Percentiles rank a stretch among this genome's conserved stretches.
Conservation (phyloP, 2,888 invertebrate genomes). For the Brenthis hecate region DNA sequence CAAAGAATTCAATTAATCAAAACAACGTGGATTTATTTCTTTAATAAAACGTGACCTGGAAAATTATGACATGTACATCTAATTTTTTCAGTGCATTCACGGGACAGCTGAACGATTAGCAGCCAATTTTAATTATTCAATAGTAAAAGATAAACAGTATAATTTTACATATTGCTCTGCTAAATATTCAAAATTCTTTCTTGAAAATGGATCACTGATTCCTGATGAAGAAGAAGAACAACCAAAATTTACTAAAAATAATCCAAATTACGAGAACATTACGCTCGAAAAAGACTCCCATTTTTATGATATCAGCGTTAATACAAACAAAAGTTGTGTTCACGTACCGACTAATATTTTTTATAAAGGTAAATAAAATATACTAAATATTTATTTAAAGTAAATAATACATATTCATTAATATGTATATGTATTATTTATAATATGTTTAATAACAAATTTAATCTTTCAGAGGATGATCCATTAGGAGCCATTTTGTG, state of each 20-base stretch:
- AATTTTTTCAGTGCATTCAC: slow-evolving; percentile 86
- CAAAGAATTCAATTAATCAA: too few species aligned
- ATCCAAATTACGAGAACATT: slow-evolving; percentile 78
- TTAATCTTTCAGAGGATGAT: slow-evolving; percentile 60
- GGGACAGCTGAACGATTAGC: slow-evolving; percentile 87
- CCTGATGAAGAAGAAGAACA: slow-evolving; percentile 34
- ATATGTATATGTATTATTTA: background rate
- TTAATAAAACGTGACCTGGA: background rate
- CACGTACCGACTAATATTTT: slow-evolving; percentile 97
- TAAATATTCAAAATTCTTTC: slow-evolving; percentile 85
- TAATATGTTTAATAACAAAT: background rate
- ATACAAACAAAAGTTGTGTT: slow-evolving; percentile 91
- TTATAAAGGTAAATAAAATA: slow-evolving; percentile 84
- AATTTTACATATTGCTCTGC: slow-evolving; percentile 88
- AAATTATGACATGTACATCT: background rate
- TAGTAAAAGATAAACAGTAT: slow-evolving; percentile 63
- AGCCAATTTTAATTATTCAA: slow-evolving; percentile 79
- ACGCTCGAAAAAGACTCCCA: slow-evolving; percentile 87
- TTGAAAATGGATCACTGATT: slow-evolving; percentile 50
- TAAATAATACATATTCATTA: background rate
- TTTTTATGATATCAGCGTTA: slow-evolving; percentile 92
- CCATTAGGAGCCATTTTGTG: slow-evolving; percentile 86
- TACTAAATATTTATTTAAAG: background rate
- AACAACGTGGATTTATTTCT: background rate
- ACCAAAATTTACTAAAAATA: slow-evolving; percentile 63